These are phyloP conservation scores for Strigamia transsilvanica DNA, from an alignment of 2,888 invertebrate species.

Conservation along the genomic window DNA sequence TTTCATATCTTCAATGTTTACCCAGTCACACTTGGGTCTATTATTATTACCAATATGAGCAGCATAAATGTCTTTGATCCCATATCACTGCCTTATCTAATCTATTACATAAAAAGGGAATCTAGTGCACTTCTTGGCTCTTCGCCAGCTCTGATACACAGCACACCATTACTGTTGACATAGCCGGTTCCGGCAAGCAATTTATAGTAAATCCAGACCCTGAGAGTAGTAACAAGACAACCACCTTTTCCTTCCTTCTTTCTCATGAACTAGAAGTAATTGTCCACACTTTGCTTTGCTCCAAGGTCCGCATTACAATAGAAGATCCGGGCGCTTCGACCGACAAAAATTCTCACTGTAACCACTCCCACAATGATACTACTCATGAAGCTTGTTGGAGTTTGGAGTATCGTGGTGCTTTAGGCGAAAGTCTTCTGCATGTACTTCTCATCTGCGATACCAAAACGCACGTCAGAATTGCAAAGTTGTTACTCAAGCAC, in stretches of 20 bases:
- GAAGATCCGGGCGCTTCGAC: constrained; percentile 21
- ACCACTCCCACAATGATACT: not conserved
- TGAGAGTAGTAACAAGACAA: not conserved
- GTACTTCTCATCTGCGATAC: constrained; percentile 95
- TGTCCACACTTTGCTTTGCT: not conserved
- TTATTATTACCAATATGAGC: too few relatives aligned
- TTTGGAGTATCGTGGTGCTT: constrained; percentile 92
- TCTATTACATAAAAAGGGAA: too few relatives aligned
- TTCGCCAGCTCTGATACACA: too few relatives aligned
- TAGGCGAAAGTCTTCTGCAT: constrained; percentile 94
- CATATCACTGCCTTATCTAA: too few relatives aligned
- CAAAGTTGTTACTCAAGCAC: constrained; percentile 86
- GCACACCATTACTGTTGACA: too few relatives aligned
- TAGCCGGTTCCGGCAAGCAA: too few relatives aligned
- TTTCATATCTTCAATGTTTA: too few relatives aligned
- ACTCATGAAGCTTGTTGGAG: constrained; percentile 96
- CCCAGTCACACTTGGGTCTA: too few relatives aligned
- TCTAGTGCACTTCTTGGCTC: too few relatives aligned
- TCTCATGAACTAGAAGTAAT: not conserved
- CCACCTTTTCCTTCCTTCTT: not conserved
- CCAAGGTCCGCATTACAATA: not conserved
- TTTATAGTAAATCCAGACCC: too few relatives aligned
- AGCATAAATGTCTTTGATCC: too few relatives aligned
- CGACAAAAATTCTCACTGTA: not conserved
- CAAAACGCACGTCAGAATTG: constrained; percentile 80